Evolutionary conservation across 2,113 vertebrate species (phyloP).

Genomic region (Terrapene triunguis): DNA sequence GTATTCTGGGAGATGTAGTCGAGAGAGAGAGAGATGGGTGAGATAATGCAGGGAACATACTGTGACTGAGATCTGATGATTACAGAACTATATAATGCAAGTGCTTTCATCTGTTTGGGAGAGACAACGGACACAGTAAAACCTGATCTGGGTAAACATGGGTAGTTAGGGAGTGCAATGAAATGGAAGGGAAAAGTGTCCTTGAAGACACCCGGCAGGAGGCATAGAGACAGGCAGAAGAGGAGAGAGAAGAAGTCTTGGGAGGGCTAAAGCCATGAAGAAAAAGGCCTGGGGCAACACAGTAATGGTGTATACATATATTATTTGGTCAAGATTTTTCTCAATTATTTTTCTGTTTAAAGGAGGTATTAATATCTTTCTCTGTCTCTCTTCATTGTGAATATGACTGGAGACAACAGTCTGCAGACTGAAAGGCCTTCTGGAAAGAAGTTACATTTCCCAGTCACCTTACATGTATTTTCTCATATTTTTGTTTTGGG

Average conservation of each 20-base stretch:
- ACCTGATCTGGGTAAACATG: not conserved
- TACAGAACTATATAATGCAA: not conserved
- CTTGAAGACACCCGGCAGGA: not conserved
- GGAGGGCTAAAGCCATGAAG: not conserved
- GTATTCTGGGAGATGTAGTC: not conserved
- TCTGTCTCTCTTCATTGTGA: no score
- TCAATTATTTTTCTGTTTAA: not conserved
- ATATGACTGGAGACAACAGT: no score
- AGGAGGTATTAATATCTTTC: no score
- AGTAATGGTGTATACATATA: not conserved
- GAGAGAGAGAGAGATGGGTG: not conserved
- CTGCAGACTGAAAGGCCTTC: not conserved
- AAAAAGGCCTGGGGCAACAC: not conserved
- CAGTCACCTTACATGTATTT: not conserved
- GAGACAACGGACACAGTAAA: not conserved
- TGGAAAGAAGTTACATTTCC: not conserved
- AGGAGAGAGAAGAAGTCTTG: no score
- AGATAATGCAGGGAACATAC: not conserved
- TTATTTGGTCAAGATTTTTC: not conserved
- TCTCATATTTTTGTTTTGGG: not conserved
- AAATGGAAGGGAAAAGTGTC: no score
- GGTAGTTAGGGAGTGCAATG: not conserved
- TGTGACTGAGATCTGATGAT: not conserved
- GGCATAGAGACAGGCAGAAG: no score
- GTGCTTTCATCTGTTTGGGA: not conserved